Evolutionary conservation across 1,140 invertebrate species (phyloP), one percentile per base, ranked within the genome.

Genomic region (Meloidogyne floridensis): DNA sequence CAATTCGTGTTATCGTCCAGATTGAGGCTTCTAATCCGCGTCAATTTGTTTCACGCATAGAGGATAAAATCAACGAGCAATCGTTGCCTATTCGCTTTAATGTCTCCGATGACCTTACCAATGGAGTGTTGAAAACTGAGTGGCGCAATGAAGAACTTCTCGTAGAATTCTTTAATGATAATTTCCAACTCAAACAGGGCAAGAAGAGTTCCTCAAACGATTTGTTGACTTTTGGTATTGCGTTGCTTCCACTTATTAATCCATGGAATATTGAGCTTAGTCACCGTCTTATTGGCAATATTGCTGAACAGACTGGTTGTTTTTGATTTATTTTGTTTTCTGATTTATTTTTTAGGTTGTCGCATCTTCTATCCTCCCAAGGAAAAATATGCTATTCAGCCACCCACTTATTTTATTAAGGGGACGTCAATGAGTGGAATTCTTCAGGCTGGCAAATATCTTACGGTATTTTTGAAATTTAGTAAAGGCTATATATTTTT

Each of bases 341-440:
- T n/a, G 7, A 74, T 7, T 32, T 71, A 32, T 42, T 13, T 77
- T 32, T 13, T 71, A 79, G 77, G 81, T 9, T 80, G 78, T 71
- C 80, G 81, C 7, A 75, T 82, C 2, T 82, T 81, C 20, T 82
- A 81, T 54, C 81, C 81, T n/a, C 75, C 81, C 7, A 72, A 81
- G 43, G 81, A 82, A 15, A 80, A 82, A 18, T 82, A 70, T 72
- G 56, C 54, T 20, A 59, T 81, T 47, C 72, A 82, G 15, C 81
- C 81, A 20, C 81, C 81, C 32, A 81, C 78, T 20, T 82, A 82
- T 70, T 82, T 82, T 76, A 72, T 82, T 13, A 82, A 80, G 32
- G 81, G 81, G 8, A 11, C 53, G 15, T 74, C 78, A 2, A 75
- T 79, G 47, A n/a, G 65, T 3, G 71, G 73, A 42, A 51, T 82